phyloP scores from a whole-genome alignment of 1,140 invertebrate species.

The Drosophila serrata region DNA sequence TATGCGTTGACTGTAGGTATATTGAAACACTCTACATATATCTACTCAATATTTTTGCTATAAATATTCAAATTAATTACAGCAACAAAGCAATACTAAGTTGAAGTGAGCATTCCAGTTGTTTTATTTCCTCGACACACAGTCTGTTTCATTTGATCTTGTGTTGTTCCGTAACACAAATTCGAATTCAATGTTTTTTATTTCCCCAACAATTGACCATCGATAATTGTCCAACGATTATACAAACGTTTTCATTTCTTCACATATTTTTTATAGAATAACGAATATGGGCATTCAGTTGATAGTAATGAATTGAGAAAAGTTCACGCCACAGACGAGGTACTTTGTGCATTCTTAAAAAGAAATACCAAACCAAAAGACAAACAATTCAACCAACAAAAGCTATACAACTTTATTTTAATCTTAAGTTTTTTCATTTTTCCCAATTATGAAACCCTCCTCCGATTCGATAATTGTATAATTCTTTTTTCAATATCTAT shows the following conservation, averaged over 20 bases:
- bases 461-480: conserved; percentile 72
- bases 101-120: conserved; percentile 56
- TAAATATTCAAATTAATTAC: conserved; percentile 71
- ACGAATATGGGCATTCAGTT: conserved; percentile 85
- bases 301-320: conserved; percentile 85
- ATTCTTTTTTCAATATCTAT: conserved; percentile 60
- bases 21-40: conserved; percentile 52
- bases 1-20: conserved; percentile 78
- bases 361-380: conserved; percentile 53
- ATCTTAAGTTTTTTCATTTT: conserved; percentile 72
- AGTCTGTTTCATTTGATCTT: conserved; percentile 21
- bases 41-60: conserved; percentile 53
- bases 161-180: conserved; percentile 28
- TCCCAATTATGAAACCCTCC: conserved; percentile 56
- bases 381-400: conserved; percentile 56
- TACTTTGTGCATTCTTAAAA: conserved; percentile 85
- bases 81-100: conserved; percentile 60
- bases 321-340: conserved; percentile 86
- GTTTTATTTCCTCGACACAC: conserved; percentile 24
- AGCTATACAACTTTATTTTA: conserved; percentile 58
- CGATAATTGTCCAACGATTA: conserved; percentile 55
- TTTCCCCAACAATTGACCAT: conserved; percentile 42
- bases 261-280: conserved; percentile 85
- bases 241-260: conserved; percentile 77
- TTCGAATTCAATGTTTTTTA: conserved; percentile 38